Percentiles rank a stretch among this genome's conserved stretches.
Conservation (phyloP, 2,113 vertebrate species). For the Parus major region DNA sequence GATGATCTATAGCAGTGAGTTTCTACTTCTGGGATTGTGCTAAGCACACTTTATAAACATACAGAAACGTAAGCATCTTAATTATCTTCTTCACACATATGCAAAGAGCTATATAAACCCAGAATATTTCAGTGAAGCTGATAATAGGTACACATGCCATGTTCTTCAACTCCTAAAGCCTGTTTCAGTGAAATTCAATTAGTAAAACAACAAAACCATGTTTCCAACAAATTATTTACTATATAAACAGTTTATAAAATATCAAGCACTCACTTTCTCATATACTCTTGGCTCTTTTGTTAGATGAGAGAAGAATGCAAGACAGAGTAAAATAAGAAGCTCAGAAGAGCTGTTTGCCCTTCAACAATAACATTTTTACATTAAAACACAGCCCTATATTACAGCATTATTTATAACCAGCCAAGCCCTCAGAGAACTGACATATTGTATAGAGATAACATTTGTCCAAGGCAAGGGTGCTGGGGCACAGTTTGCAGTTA, state of each 20-base stretch:
- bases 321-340: neutral
- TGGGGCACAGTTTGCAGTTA: neutral
- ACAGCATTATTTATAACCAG: neutral
- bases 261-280: slow-evolving; percentile 1
- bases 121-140: neutral
- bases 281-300: neutral
- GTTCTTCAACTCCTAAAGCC: neutral
- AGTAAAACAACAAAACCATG: neutral
- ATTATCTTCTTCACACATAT: neutral
- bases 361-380: neutral
- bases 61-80: neutral
- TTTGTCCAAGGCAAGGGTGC: neutral
- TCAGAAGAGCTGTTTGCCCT: neutral
- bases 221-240: neutral
- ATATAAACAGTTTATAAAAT: neutral
- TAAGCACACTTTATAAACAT: neutral
- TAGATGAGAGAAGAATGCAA: neutral
- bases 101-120: neutral
- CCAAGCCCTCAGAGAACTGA: neutral
- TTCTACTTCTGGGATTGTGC: neutral
- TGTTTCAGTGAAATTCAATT: neutral
- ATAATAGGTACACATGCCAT: neutral
- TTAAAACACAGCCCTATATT: neutral
- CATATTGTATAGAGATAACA: neutral
- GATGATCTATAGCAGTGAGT: neutral